Conservation (phyloP, 92 coral and sea anemone genomes). For the Epizoanthus scotinus region DNA sequence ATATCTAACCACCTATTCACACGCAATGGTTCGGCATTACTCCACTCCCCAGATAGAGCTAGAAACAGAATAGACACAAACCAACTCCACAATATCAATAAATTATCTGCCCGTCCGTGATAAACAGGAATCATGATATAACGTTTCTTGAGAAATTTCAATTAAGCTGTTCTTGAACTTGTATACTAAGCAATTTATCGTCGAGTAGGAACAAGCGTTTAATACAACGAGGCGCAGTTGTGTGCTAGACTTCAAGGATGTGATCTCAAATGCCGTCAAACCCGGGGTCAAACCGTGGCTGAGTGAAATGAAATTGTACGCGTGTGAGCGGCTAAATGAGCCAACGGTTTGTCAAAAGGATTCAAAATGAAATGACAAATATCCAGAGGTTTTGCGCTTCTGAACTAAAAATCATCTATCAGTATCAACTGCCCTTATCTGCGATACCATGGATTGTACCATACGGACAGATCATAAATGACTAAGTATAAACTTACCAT, state of each 20-base stretch:
- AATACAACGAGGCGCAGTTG: neutral
- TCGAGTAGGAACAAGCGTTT: neutral
- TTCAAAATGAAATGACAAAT: no score
- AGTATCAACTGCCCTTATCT: neutral
- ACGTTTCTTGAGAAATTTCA: neutral
- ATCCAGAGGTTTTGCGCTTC: neutral
- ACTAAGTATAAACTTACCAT: conserved; percentile 56
- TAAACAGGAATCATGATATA: neutral
- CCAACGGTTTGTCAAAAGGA: no score
- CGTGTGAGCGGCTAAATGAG: neutral
- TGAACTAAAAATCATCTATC: neutral
- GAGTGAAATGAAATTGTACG: neutral
- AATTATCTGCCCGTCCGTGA: neutral
- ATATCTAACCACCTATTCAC: conserved; percentile 10
- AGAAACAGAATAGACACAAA: neutral
- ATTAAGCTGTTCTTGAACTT: neutral
- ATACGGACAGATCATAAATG: neutral
- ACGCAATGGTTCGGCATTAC: neutral
- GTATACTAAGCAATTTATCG: neutral
- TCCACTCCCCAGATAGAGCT: neutral
- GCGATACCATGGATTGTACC: neutral
- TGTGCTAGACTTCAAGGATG: neutral
- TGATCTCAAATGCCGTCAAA: neutral
- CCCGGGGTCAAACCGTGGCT: neutral
- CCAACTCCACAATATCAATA: neutral